Evolutionary conservation across 2,888 invertebrate genomes (phyloP).

Genomic region (Lissocephala sabroskyi): DNA sequence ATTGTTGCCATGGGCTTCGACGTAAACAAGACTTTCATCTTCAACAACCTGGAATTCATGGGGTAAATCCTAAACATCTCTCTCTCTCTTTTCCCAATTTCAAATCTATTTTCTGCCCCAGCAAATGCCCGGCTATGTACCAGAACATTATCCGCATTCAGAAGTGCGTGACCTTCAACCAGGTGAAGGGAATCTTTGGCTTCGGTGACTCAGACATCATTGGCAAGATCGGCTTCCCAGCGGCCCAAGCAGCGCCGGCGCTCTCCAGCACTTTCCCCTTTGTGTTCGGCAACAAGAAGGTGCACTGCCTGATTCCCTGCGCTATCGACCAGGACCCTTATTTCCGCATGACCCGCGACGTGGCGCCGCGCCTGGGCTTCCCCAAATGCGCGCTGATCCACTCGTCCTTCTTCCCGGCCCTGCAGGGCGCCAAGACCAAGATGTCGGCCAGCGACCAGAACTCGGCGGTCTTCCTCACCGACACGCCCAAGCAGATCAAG

Average conservation of each 20-base stretch:
- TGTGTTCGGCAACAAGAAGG: slow-evolving; percentile 86
- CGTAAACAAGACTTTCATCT: slow-evolving; percentile 95
- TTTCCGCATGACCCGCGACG: slow-evolving; percentile 98
- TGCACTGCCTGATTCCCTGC: slow-evolving; percentile 88
- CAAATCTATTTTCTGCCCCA: slow-evolving; percentile 69
- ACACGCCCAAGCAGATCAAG: slow-evolving; percentile 95
- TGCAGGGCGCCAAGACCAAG: slow-evolving; percentile 97
- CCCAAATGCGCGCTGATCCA: slow-evolving; percentile 91
- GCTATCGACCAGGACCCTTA: slow-evolving; percentile 99
- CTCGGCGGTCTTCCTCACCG: slow-evolving; percentile 95
- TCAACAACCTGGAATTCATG: slow-evolving; percentile 94
- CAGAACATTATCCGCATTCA: slow-evolving; percentile 93
- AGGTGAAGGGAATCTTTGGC: slow-evolving; percentile 98
- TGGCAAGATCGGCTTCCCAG: slow-evolving; percentile 97
- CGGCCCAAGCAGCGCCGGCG: slow-evolving; percentile 96
- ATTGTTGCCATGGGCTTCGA: slow-evolving; percentile 98
- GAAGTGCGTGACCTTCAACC: slow-evolving; percentile 96
- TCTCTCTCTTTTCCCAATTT: too few species aligned
- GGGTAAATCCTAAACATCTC: slow-evolving; percentile 78
- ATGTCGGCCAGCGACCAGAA: slow-evolving; percentile 98
- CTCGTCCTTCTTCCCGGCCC: slow-evolving; percentile 91
- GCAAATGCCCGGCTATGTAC: slow-evolving; percentile 91
- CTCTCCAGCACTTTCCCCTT: slow-evolving; percentile 92
- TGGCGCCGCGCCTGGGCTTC: slow-evolving; percentile 91
- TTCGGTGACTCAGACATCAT: slow-evolving; percentile 96